These are phyloP conservation scores for Apodemia mormo DNA, from an alignment of 2,888 invertebrate genomes.

Conservation along the genomic window DNA sequence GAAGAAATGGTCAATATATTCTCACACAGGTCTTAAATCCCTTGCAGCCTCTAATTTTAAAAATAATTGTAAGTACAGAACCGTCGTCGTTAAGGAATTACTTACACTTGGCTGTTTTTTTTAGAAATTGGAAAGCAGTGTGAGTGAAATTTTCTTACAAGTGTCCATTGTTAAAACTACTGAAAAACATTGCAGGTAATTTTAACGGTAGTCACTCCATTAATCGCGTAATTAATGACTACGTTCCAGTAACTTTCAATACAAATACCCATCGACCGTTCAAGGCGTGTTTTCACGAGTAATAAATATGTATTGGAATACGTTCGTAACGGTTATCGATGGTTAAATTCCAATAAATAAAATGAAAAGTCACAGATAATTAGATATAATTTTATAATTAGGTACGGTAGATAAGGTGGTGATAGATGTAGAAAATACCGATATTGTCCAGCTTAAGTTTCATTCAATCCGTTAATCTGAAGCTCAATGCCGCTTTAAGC, in stretches of 20 bases:
- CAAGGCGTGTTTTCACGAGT: conserved; percentile 1
- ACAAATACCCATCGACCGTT: not conserved
- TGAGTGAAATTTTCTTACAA: conserved; percentile 50
- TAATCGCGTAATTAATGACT: conserved; percentile 26
- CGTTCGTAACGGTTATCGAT: conserved; percentile 36
- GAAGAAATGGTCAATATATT: too few species aligned
- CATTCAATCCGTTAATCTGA: conserved; percentile 1
- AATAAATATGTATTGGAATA: conserved; percentile 40
- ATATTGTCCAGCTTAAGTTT: not conserved
- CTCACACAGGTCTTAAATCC: too few species aligned
- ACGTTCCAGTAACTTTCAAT: conserved; percentile 8
- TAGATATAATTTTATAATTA: conserved; percentile 13
- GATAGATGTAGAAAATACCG: conserved; percentile 5
- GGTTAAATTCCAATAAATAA: conserved; percentile 24
- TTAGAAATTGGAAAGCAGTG: conserved; percentile 27
- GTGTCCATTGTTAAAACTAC: conserved; percentile 29
- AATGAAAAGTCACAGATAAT: conserved; percentile 16
- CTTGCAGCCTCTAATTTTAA: not conserved
- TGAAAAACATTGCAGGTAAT: conserved; percentile 30
- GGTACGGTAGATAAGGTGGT: not conserved
- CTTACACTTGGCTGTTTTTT: conserved; percentile 23
- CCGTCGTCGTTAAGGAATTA: not conserved
- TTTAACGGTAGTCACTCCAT: conserved; percentile 28
- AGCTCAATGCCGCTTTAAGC: not conserved
- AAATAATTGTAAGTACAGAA: not conserved